Base-by-base conservation (phyloP, 2,888 invertebrate genomes). In the Elegia similella region DNA sequence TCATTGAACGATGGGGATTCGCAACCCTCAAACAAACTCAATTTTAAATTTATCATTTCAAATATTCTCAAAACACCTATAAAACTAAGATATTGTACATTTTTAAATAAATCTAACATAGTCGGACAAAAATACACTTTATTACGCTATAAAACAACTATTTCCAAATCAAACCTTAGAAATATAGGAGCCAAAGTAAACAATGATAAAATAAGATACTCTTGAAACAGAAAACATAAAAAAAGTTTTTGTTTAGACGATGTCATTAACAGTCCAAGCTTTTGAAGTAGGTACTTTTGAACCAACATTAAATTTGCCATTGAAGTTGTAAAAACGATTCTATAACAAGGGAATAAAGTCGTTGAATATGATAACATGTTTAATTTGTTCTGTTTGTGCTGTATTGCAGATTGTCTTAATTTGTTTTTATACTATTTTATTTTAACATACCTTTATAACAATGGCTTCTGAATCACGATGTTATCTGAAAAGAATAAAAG, bases 401-500 rank as follows among this genome's bases (percentile, higher is more conserved):
- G n/a, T n/a, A n/a, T n/a, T 8, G 8, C 10, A 16, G 16, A 16
- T 1, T 3, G 7, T 44, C 23, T 46, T 46, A 32, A 13, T 32
- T 0, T 7, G 23, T 29, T 48, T 48, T 8, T 23, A 6, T 50
- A 1, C 15, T 34, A 12, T 50, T 13, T 52, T 60, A 17, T 52
- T 54, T 57, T 62, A 66, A 74, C 73, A 56, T 63, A 78, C 76
- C 77, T 75, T 55, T 62, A 68, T 73, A 79, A 80, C 65, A 69
- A 69, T 59, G 64, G 63, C 65, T 71, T 58, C 59, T 59, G 54
- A 69, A 71, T 73, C 64, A 64, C 69, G 66, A 65, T 62, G 65
- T 69, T 76, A 81, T 80, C 80, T 82, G 80, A 67, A 81, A 81
- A 62, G 29, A 78, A 58, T 67, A 62, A 60, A 53, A 59, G 62